Evolutionary conservation across 2,888 invertebrate species (phyloP), one percentile per base, ranked within the genome.

Genomic region (Labia minor): DNA sequence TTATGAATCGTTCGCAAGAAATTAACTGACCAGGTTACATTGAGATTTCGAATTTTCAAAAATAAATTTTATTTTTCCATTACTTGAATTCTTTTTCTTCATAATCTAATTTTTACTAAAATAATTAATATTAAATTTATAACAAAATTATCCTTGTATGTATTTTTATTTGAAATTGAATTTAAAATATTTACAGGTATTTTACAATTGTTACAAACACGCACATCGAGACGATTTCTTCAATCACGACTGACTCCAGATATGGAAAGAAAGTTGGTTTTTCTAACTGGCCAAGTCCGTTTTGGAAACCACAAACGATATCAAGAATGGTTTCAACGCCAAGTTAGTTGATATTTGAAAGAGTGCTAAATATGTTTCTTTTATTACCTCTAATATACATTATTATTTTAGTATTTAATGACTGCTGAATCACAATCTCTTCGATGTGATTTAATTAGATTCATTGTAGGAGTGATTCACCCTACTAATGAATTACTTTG

Each of bases 301-400:
- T 93, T 94, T 79, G 94, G 94, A 16, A 87, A 90, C 75, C 94
- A 94, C 76, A 94, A 94, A 79, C 84, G 93, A 68, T 92, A 95
- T 76, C 93, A 95, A 79, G 94, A 95, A 75, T 95, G 95, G 95
- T 93, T 95, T 79, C 92, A 93, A 78, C 83, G 89, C 74, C 82
- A 83, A 80, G 83, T 83, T 72, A 69, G 69, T 69, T 16, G 21
- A 37, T 66, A 10, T 3, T 21, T n/a, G 21, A 19, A n/a, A 19
- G 33, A 6, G 6, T 8, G 6, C 11, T 33, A 33, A 6, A 33
- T 11, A 6, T 33, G 11, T 33, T 33, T 6, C 33, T 33, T 6
- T 8, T 33, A 33, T 8, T 33, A 33, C n/a, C n/a, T 33, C 6
- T 33, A 33, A 66, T 8, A 26, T 37, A 18, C 37, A 63, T 61